These are phyloP conservation scores for Scomberomorus guttatus DNA, from an alignment of 2,797 vertebrate genomes.

Conservation along the genomic window DNA sequence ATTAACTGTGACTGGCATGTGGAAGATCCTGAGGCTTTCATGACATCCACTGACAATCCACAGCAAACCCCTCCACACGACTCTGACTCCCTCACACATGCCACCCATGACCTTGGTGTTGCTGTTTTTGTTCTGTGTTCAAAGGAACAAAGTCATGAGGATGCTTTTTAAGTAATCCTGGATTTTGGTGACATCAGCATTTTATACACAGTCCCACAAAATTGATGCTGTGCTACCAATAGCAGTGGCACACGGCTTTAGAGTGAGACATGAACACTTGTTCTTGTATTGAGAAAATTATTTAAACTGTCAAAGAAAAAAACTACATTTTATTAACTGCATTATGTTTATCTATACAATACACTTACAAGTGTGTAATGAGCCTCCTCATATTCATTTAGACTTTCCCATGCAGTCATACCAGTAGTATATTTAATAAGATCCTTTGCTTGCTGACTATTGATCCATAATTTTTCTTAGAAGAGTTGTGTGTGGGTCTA, in stretches of 20 bases:
- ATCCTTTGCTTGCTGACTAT: background rate
- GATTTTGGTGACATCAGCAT: slow-evolving; percentile 29
- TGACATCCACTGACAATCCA: slow-evolving; percentile 1
- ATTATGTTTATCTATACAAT: no score
- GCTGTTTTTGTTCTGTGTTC: slow-evolving; percentile 23
- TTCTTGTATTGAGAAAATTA: no score
- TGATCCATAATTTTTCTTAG: background rate
- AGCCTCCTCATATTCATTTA: no score
- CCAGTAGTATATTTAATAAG: background rate
- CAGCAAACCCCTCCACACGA: background rate
- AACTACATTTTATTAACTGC: no score
- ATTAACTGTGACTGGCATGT: slow-evolving; percentile 13
- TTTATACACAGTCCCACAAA: slow-evolving; percentile 26
- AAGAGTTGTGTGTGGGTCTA: no score
- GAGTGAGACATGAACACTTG: no score
- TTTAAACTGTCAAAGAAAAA: no score
- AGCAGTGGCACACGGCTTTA: no score
- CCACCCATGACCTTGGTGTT: slow-evolving; percentile 24
- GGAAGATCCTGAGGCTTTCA: slow-evolving; percentile 25
- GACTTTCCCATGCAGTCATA: no score
- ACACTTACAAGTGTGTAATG: no score
- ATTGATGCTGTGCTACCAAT: background rate
- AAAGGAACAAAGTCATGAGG: slow-evolving; percentile 9
- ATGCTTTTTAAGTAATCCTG: slow-evolving; percentile 16
- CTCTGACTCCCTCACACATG: no score